phyloP scores from a whole-genome alignment of 2,113 vertebrate species.

The Ardeotis arabs region DNA sequence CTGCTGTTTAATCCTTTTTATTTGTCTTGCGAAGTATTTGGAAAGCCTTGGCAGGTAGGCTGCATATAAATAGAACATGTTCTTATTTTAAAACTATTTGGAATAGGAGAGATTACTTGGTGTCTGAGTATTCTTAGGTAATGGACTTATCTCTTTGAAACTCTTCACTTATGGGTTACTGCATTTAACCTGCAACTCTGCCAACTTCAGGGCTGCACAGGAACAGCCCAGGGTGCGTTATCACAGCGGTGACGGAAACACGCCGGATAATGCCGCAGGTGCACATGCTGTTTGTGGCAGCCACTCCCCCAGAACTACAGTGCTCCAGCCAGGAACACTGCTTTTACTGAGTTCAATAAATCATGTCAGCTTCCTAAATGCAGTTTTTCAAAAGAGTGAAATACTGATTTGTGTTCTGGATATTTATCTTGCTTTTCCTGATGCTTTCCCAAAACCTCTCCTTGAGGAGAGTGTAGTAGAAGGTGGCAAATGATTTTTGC shows the following conservation, averaged over 20 bases:
- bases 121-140: background rate
- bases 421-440: background rate
- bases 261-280: background rate
- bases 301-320: background rate
- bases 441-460: background rate
- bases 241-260: rapidly evolving
- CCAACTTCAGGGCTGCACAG: background rate
- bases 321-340: background rate
- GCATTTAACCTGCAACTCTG: background rate
- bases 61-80: background rate
- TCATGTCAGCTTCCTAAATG: background rate
- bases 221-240: background rate
- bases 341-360: background rate
- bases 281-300: background rate
- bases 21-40: background rate
- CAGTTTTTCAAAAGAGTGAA: background rate
- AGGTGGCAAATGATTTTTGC: background rate
- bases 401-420: background rate
- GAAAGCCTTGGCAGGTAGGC: background rate
- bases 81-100: background rate
- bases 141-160: background rate
- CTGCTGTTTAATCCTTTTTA: background rate
- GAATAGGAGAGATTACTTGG: background rate
- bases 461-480: background rate
- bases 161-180: background rate